Conservation (phyloP, 1,140 invertebrate species). For the Bombus pascuorum region DNA sequence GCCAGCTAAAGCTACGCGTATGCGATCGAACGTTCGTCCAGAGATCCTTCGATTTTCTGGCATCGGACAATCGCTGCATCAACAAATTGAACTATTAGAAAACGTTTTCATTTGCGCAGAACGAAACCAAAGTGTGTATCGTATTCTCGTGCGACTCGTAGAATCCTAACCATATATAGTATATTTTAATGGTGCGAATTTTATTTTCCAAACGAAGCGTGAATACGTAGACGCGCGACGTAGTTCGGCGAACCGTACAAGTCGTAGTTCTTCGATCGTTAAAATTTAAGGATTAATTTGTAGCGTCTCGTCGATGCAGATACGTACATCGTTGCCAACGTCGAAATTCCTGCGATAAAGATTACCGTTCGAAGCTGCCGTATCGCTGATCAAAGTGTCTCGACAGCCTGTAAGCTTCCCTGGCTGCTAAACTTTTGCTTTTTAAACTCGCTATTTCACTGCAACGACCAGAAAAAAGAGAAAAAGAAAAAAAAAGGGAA, state of each 20-base stretch:
- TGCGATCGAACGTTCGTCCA: not conserved
- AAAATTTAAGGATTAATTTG: conserved; percentile 25
- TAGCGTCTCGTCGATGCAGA: conserved; percentile 3
- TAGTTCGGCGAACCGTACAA: not conserved
- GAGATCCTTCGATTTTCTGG: not conserved
- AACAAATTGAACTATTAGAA: not conserved
- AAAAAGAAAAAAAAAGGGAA: too few species aligned
- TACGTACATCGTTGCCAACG: not conserved
- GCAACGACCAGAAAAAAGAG: not conserved
- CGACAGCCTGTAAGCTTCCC: too few species aligned
- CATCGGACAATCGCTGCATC: not conserved
- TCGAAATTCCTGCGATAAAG: not conserved
- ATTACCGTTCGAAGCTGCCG: not conserved
- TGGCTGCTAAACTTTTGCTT: too few species aligned
- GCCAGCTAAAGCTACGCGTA: not conserved
- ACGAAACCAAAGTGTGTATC: not conserved
- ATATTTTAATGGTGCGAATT: not conserved
- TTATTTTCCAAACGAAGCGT: conserved; percentile 52
- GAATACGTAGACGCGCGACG: conserved; percentile 36
- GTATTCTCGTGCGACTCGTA: not conserved
- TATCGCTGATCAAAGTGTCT: not conserved
- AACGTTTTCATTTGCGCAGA: not conserved
- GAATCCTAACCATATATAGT: not conserved
- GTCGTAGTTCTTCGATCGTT: conserved; percentile 21
- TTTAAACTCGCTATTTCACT: not conserved